phyloP scores from a whole-genome alignment of 2,113 vertebrate genomes.

The Antechinus flavipes region DNA sequence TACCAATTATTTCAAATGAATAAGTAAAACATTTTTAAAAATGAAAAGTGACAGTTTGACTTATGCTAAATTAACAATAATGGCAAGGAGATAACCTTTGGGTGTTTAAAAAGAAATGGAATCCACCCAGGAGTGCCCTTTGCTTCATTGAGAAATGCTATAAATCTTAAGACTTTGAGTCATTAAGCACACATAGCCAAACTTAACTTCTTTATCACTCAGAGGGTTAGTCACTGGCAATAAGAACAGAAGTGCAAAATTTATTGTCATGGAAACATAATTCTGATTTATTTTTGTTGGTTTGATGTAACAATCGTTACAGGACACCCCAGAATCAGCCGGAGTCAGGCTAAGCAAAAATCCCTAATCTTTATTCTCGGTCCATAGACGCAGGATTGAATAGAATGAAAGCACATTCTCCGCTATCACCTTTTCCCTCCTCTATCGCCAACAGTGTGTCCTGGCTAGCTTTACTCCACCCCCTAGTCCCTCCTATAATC shows the following conservation, averaged over 20 bases:
- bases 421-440: no score
- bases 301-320: background rate
- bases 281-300: background rate
- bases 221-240: background rate
- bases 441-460: no score
- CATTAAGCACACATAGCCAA: slow-evolving; percentile 33
- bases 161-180: slow-evolving; percentile 67
- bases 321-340: no score
- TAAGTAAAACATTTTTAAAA: no score
- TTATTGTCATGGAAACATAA: slow-evolving; percentile 9
- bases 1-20: no score
- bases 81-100: slow-evolving; percentile 34
- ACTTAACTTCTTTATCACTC: background rate
- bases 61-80: background rate
- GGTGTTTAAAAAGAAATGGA: background rate
- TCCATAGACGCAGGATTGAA: no score
- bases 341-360: no score
- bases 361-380: no score
- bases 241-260: slow-evolving; percentile 20
- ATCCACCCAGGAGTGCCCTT: slow-evolving; percentile 28
- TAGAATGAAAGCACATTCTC: no score
- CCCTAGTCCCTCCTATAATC: no score
- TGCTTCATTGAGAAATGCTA: slow-evolving; percentile 33
- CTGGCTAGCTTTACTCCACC: no score
- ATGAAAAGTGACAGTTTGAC: background rate